phyloP scores from a whole-genome alignment of 2,888 invertebrate genomes.

The Tiliacea aurago region DNA sequence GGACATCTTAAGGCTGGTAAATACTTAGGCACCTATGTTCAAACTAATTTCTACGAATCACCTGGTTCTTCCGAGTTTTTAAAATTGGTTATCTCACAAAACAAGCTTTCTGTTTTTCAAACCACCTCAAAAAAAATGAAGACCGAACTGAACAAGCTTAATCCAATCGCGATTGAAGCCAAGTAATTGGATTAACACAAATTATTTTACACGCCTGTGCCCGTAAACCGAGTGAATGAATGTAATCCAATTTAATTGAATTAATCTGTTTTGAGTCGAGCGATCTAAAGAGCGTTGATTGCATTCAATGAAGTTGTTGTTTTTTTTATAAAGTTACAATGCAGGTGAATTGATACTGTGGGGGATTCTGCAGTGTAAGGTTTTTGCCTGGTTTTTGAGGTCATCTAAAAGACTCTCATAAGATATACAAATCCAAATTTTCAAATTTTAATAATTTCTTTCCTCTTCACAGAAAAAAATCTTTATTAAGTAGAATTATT shows the following conservation, averaged over 20 bases:
- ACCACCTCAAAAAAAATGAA: slow-evolving; percentile 9
- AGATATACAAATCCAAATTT: too few relatives aligned
- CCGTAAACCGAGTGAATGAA: slow-evolving; percentile 53
- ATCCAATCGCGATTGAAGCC: slow-evolving; percentile 48
- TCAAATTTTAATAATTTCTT: too few relatives aligned
- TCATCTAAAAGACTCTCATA: not conserved
- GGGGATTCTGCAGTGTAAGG: not conserved
- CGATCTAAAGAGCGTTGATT: slow-evolving; percentile 60
- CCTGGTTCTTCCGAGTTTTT: not conserved
- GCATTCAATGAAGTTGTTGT: slow-evolving; percentile 57
- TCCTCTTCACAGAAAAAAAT: too few relatives aligned
- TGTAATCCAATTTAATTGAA: slow-evolving; percentile 64
- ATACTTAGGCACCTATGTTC: too few relatives aligned
- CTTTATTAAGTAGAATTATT: too few relatives aligned
- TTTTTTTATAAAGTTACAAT: slow-evolving; percentile 33
- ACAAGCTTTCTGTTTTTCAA: not conserved
- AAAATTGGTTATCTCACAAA: not conserved
- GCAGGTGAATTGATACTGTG: slow-evolving; percentile 33
- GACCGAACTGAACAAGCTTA: slow-evolving; percentile 41
- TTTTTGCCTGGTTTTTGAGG: not conserved
- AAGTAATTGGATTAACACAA: slow-evolving; percentile 62
- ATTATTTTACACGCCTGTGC: slow-evolving; percentile 59
- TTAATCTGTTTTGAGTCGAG: slow-evolving; percentile 55
- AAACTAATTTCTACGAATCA: not conserved
- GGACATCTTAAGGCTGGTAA: not conserved